Percentiles rank a stretch among this genome's conserved stretches.
These are phyloP conservation scores for Chionodraco myersi DNA, from an alignment of 2,113 vertebrate species.

Conservation along the genomic window DNA sequence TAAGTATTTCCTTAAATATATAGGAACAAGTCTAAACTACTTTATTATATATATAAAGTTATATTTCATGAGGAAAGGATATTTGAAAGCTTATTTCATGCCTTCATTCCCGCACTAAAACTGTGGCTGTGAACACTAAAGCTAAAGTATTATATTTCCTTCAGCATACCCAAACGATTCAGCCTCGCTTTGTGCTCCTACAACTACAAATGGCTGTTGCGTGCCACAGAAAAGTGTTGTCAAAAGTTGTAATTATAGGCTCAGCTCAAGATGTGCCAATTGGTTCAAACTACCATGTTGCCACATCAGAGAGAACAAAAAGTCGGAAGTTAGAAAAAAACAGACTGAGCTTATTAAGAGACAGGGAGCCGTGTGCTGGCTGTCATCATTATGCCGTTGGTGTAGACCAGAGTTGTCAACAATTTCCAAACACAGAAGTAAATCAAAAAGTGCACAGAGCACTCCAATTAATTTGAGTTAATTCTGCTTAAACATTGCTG, in stretches of 20 bases:
- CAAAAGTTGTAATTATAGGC: conserved; percentile 76
- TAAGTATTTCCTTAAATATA: neutral
- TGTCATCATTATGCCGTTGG: conserved; percentile 61
- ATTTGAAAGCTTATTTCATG: conserved; percentile 16
- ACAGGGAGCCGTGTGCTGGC: conserved; percentile 66
- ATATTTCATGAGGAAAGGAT: neutral
- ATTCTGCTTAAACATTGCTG: neutral
- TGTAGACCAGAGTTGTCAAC: conserved; percentile 30
- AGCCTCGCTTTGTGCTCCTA: conserved; percentile 40
- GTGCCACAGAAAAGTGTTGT: conserved; percentile 70
- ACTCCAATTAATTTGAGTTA: neutral
- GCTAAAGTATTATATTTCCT: conserved; percentile 41
- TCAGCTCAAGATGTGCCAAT: conserved; percentile 74
- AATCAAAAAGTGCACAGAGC: conserved; percentile 28
- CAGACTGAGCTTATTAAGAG: conserved; percentile 55
- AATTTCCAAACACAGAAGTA: conserved; percentile 12
- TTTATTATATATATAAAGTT: too few species aligned
- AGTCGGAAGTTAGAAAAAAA: conserved; percentile 62
- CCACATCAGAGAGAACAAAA: conserved; percentile 77
- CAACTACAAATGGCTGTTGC: conserved; percentile 64
- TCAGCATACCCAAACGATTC: conserved; percentile 35
- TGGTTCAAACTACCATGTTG: conserved; percentile 75
- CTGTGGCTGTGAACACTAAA: conserved; percentile 30
- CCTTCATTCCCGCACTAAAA: conserved; percentile 37
- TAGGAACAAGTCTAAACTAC: neutral